phyloP scores from a whole-genome alignment of 2,113 vertebrate species.

The Spilogale gracilis region DNA sequence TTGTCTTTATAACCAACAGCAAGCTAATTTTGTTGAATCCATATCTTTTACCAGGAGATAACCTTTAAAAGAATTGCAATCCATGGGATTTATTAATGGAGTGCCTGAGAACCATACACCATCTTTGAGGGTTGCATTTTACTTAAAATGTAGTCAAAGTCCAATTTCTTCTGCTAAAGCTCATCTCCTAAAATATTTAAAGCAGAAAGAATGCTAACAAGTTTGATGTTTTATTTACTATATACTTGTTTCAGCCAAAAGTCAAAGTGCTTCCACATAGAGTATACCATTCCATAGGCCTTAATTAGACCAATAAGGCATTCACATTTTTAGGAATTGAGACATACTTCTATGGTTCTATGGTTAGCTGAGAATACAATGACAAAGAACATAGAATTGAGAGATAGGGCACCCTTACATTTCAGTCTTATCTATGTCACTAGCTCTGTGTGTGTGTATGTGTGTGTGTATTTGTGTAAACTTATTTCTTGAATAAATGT shows the following conservation, averaged over 20 bases:
- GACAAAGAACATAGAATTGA: neutral
- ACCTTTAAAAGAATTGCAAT: neutral
- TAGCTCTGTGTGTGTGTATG: neutral
- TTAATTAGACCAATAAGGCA: neutral
- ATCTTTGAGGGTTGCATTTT: neutral
- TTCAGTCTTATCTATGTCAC: neutral
- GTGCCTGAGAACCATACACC: neutral
- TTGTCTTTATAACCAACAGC: neutral
- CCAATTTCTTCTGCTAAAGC: neutral
- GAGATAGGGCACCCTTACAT: neutral
- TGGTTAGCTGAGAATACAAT: neutral
- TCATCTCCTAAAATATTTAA: slow-evolving; percentile 53
- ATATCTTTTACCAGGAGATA: slow-evolving; percentile 20
- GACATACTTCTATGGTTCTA: neutral
- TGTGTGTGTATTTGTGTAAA: neutral
- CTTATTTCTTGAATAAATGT: slow-evolving; percentile 7
- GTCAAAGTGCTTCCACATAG: neutral
- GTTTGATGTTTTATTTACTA: neutral
- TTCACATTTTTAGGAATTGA: slow-evolving; percentile 55
- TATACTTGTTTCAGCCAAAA: slow-evolving; percentile 47
- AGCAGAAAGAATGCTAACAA: slow-evolving; percentile 16
- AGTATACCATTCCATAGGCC: neutral
- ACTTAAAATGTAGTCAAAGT: slow-evolving; percentile 44
- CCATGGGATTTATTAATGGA: slow-evolving; percentile 53
- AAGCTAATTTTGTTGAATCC: slow-evolving; percentile 23